Base-by-base conservation (phyloP, 2,797 vertebrate species). In the Chelon labrosus region DNA sequence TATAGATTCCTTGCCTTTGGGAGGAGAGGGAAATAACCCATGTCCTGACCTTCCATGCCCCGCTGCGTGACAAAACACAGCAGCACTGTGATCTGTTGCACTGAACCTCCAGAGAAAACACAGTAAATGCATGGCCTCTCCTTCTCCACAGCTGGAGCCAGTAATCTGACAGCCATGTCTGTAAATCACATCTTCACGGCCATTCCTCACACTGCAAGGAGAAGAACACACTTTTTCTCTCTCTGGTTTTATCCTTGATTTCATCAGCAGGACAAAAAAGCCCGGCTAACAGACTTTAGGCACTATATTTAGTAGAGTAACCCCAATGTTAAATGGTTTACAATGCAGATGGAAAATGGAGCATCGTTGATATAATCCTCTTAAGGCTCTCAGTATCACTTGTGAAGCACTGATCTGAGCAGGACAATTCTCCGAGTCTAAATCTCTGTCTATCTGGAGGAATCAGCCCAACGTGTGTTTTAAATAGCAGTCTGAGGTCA, bases 81-180 rank as follows among this genome's bases (percentile, higher is more conserved):
- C 69, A 20, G 52, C 66, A 49, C 77, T 69, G 51, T n/a, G 75
- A 66, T 16, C 58, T 19, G 49, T 76, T 57, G 65, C 59, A 65
- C 62, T 44, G 71, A 73, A 62, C 68, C 51, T 54, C 14, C 3
- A 52, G 57, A 70, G 56, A 70, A 79, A 83, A 80, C 57, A 42
- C 52, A 61, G 51, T 20, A 49, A 71, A 72, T 16, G 22, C 69
- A 70, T 52, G 75, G 71, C 55, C 62, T 75, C 73, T 75, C 58
- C 75, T 37, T 76, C 77, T 76, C 66, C 75, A 79, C 83, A 88
- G 80, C 86, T 64, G 70, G 80, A 89, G 81, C 78, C 68, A 25
- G 64, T 90, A 87, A 91, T 91, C 89, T 80, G 88, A 91, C 90
- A 91, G 76, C 86, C 86, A 85, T 82, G 88, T 85, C 85, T 86